These are phyloP conservation scores for Drosophila lacteicornis DNA, from an alignment of 1,140 invertebrate genomes.

Conservation along the genomic window DNA sequence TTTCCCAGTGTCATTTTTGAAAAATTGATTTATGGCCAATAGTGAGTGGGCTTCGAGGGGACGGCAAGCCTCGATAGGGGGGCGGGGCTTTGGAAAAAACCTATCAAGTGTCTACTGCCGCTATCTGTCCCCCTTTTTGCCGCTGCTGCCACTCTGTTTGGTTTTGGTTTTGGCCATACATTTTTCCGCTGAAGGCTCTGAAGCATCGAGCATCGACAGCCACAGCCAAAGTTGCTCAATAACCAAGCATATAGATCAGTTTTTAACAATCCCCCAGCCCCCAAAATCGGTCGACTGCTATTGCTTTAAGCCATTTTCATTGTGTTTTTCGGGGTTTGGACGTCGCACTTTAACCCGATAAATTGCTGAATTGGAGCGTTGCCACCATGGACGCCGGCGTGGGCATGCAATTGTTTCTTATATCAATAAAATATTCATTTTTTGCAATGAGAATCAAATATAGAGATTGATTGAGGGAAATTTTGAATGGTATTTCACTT, in stretches of 20 bases:
- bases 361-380: conserved; percentile 28
- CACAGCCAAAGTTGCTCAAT: conserved; percentile 66
- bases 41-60: conserved; percentile 40
- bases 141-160: conserved; percentile 23
- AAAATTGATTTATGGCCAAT: conserved; percentile 83
- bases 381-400: background rate
- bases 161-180: conserved; percentile 42
- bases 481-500: background rate
- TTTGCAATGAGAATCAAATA: background rate
- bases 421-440: conserved; percentile 8
- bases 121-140: conserved; percentile 35
- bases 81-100: conserved; percentile 54
- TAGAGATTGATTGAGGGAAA: background rate
- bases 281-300: conserved; percentile 14
- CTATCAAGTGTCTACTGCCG: conserved; percentile 72
- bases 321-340: conserved; percentile 3
- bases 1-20: conserved; percentile 83
- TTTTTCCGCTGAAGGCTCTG: conserved; percentile 65
- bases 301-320: conserved; percentile 28
- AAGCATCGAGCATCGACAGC: conserved; percentile 42
- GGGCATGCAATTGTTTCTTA: conserved; percentile 2
- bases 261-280: conserved; percentile 55
- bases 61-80: background rate
- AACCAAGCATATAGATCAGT: conserved; percentile 72
- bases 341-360: conserved; percentile 31